Base-by-base conservation (phyloP, 2,113 vertebrate genomes). In the Holacanthus passer region DNA sequence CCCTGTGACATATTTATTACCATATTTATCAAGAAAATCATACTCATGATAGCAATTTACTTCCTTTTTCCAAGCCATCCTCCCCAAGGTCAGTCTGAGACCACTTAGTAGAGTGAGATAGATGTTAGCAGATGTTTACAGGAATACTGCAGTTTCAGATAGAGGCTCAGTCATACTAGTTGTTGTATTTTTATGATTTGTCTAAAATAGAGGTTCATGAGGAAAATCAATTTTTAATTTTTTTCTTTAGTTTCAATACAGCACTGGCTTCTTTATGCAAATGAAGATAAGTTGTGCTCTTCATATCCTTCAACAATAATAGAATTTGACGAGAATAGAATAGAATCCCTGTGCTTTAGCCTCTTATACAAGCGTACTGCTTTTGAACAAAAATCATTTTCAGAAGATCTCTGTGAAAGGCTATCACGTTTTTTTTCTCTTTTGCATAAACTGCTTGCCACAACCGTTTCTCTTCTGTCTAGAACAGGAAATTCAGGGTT, bases 401-500 rank as follows among this genome's bases (percentile, higher is more conserved):
- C 10, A 22, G 2, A 53, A 32, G 20, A 27, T 55, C 10, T 41
- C 7, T 20, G 5, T 20, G 24, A 73, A 12, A 52, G 6, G 22
- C 19, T 52, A 17, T 68, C 4, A 39, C 17, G 8, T 1, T 12
- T 41, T 9, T 22, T 55, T 62, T 48, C 1, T 45, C 19, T 74
- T 72, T 79, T 76, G 70, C 85, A 71, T 82, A 56, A 58, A 53
- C 24, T 65, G 27, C 20, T 39, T 62, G 29, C 52, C 45, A 55
- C 29, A 50, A 32, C 20, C 0, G 4, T 53, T 60, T 47, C 3
- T 47, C 43, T 4, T 48, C 45, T 10, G 10, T 50, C 35, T 37
- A 24, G 76, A 87, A 87, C 81, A 76, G 68, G 71, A 71, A 83
- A 80, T 39, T 68, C 66, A 43, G 48, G n/a, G 76, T 77, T 56